Evolutionary conservation across 2,797 vertebrate genomes (phyloP).

Genomic region (Sibirionetta formosa): DNA sequence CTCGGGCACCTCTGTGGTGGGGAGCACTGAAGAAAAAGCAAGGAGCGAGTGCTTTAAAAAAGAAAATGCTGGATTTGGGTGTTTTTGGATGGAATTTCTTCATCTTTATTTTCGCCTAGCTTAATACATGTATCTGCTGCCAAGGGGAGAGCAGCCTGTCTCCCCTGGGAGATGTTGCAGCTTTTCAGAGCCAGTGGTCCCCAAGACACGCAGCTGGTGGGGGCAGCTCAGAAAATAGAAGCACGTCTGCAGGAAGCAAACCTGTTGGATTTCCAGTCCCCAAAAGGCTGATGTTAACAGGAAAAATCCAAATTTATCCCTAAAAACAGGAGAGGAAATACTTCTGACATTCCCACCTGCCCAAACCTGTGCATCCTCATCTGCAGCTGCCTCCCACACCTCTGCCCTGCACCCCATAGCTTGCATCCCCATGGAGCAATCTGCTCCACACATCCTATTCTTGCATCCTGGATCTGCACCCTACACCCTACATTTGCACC

Average conservation of each 20-base stretch:
- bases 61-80: not conserved
- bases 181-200: not conserved
- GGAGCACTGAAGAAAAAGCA: not conserved
- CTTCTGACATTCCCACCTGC: not conserved
- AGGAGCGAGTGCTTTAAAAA: accelerated
- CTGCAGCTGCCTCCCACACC: accelerated
- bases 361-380: no score
- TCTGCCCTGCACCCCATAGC: no score
- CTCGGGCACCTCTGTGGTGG: not conserved
- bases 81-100: not conserved
- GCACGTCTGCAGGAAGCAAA: not conserved
- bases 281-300: accelerated
- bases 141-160: no score
- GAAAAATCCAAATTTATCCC: not conserved
- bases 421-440: no score
- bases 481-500: not conserved
- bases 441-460: no score
- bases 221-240: not conserved
- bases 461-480: no score
- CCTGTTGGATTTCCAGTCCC: not conserved
- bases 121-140: not conserved
- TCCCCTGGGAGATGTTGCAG: no score
- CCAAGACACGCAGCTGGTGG: accelerated
- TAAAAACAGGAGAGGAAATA: not conserved
- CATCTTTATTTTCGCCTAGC: not conserved